These are phyloP conservation scores for Chroicocephalus ridibundus DNA, from an alignment of 2,113 vertebrate species.

Conservation along the genomic window DNA sequence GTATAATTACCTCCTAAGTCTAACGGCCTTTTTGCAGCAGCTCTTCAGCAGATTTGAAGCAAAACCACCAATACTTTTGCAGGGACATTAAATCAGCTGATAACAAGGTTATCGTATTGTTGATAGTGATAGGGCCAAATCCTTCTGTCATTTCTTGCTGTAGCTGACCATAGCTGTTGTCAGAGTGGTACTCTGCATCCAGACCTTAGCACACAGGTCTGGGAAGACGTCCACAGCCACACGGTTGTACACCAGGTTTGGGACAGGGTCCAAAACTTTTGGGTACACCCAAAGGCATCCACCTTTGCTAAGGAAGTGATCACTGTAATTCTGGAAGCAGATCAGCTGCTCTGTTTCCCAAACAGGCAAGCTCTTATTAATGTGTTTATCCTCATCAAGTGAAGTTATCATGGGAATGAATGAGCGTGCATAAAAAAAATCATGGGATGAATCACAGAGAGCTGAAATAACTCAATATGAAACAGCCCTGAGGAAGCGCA, in stretches of 20 bases:
- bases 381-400: not conserved
- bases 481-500: not conserved
- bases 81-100: not conserved
- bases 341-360: not conserved
- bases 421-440: not conserved
- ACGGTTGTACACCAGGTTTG: not conserved
- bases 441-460: not conserved
- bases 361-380: not conserved
- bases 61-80: not conserved
- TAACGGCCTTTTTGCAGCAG: not conserved
- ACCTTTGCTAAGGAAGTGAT: not conserved
- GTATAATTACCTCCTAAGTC: not conserved
- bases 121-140: fast-evolving
- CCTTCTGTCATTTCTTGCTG: not conserved
- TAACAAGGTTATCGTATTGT: fast-evolving
- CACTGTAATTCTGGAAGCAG: not conserved
- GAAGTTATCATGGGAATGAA: not conserved
- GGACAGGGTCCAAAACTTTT: not conserved
- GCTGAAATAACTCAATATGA: not conserved
- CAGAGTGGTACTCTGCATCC: not conserved
- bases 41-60: not conserved
- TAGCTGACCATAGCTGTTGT: not conserved
- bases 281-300: not conserved
- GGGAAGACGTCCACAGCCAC: not conserved
- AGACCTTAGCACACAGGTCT: not conserved